Percentiles rank a stretch among this genome's conserved stretches.
phyloP scores from a whole-genome alignment of 2,797 vertebrate species.

The Chromis chromis region DNA sequence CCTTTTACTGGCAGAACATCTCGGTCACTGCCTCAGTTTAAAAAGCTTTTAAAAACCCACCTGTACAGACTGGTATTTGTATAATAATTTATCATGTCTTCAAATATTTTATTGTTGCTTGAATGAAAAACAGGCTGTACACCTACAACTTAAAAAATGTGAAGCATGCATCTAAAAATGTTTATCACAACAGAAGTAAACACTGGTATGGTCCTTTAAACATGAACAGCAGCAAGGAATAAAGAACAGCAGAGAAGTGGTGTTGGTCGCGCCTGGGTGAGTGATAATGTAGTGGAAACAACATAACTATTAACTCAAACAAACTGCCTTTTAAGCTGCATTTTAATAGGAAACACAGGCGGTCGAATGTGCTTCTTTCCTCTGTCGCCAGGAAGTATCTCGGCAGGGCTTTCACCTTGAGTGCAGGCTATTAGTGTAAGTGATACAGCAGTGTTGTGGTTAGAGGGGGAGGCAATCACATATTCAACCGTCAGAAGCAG shows the following conservation, averaged over 20 bases:
- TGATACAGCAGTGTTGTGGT: constrained; percentile 73
- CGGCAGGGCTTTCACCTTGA: constrained; percentile 55
- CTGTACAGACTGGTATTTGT: too few relatives aligned
- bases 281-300: constrained; percentile 13
- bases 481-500: constrained; percentile 19
- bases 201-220: neutral
- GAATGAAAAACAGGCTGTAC: too few relatives aligned
- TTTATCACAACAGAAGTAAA: too few relatives aligned
- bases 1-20: too few relatives aligned
- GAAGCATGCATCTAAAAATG: too few relatives aligned
- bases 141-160: too few relatives aligned
- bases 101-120: too few relatives aligned
- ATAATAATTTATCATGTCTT: too few relatives aligned
- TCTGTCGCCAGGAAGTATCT: constrained; percentile 49
- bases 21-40: too few relatives aligned
- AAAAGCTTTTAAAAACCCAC: too few relatives aligned
- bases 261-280: neutral
- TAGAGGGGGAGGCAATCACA: constrained; percentile 39
- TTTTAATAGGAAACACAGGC: constrained; percentile 14
- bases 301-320: constrained; percentile 33
- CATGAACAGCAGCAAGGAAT: neutral
- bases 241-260: neutral
- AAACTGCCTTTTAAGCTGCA: constrained; percentile 6
- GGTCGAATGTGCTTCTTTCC: constrained; percentile 7
- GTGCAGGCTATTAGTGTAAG: constrained; percentile 70